Conservation (phyloP, 2,888 invertebrate species). For the Lissonota sp. region DNA sequence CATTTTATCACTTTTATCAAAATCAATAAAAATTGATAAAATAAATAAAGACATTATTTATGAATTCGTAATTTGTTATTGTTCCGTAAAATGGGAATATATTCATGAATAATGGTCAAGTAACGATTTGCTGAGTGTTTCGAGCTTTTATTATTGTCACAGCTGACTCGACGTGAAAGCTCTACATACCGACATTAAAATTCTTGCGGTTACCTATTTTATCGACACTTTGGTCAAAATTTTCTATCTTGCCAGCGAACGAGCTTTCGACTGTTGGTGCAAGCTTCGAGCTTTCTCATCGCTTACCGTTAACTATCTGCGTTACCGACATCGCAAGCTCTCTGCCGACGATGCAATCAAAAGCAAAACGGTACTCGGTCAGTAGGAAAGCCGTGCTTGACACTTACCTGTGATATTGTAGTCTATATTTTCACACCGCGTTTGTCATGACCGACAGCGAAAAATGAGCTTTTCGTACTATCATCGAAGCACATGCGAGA, state of each 20-base stretch:
- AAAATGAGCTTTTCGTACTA: background rate
- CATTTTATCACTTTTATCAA: too few species aligned
- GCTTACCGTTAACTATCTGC: conserved; percentile 8
- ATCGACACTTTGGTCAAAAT: conserved; percentile 6
- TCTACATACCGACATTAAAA: too few species aligned
- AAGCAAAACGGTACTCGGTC: background rate
- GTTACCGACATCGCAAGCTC: conserved; percentile 45
- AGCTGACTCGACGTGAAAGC: too few species aligned
- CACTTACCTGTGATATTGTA: background rate
- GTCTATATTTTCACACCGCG: background rate
- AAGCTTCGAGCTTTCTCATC: background rate
- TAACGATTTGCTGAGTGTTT: too few species aligned
- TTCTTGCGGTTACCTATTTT: conserved; percentile 22
- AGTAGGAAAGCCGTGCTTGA: background rate
- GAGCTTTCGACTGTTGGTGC: conserved; percentile 4
- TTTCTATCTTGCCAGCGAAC: conserved; percentile 6
- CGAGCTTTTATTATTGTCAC: too few species aligned
- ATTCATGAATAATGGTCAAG: too few species aligned
- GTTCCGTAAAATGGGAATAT: too few species aligned
- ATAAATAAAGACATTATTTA: too few species aligned
- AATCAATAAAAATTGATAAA: too few species aligned
- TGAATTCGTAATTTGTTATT: too few species aligned
- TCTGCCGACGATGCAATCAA: background rate
- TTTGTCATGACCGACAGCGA: conserved; percentile 1
- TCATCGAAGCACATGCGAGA: background rate